Evolutionary conservation across 2,113 vertebrate genomes (phyloP).

Genomic region (Aphyosemion australe): DNA sequence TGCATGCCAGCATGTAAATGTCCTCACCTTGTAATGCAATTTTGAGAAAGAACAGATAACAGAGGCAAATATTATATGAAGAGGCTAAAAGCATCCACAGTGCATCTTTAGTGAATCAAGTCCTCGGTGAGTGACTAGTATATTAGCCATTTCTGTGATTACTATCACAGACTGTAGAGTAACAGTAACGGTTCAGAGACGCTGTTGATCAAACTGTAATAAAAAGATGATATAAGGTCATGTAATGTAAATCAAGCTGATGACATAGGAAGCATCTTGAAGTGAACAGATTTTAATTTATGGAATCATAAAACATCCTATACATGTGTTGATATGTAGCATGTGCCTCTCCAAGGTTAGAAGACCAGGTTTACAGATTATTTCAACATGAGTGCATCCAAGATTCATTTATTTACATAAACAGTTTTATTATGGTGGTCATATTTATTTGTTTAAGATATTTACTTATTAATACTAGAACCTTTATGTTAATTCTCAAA

Average conservation of each 20-base stretch:
- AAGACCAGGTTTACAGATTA: neutral
- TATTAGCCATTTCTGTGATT: neutral
- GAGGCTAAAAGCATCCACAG: too few species aligned
- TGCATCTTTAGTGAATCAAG: too few species aligned
- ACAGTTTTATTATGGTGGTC: too few species aligned
- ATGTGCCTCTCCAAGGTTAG: neutral
- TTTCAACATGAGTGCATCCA: neutral
- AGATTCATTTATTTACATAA: too few species aligned
- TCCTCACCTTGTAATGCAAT: too few species aligned
- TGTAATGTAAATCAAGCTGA: slow-evolving; percentile 15
- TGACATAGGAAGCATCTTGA: neutral
- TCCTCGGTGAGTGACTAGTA: too few species aligned
- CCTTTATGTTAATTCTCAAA: too few species aligned
- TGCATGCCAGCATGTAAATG: too few species aligned
- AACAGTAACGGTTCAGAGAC: too few species aligned
- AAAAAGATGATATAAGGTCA: neutral
- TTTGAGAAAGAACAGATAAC: too few species aligned
- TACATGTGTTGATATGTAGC: neutral
- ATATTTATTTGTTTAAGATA: neutral
- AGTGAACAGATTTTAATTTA: slow-evolving; percentile 17
- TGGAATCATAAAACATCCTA: neutral
- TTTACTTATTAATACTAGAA: too few species aligned
- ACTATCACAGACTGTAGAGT: neutral
- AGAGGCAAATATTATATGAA: too few species aligned
- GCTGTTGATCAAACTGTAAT: neutral